Evolutionary conservation across 2,888 invertebrate genomes (phyloP), one percentile per base, ranked within the genome.

Genomic region (Thyatira batis): DNA sequence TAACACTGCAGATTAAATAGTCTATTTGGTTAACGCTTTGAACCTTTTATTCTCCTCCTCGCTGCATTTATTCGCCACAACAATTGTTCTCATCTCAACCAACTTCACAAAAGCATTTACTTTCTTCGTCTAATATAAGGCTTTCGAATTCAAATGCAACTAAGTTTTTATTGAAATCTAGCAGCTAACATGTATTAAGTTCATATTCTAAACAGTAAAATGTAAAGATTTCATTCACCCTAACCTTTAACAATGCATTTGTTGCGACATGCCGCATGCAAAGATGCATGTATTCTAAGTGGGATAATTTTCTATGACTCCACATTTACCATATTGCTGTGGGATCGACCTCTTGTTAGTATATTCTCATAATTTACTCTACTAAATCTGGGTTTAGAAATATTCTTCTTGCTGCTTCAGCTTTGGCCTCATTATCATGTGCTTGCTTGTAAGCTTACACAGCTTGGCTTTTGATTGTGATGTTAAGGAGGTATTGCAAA

Each of bases 191-290:
- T n/a, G n/a, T n/a, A n/a, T 9, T 0, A 1, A 20, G 17, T 23
- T 13, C 0, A 20, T 23, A 50, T 20, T 13, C 49, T 27, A 53
- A 28, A 39, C 54, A 58, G 51, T 56, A 60, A 57, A 62, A 65
- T 72, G 61, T 61, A 61, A 63, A 64, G 61, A 63, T 54, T 50
- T 58, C 59, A 61, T 65, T 68, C 73, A 59, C 68, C 68, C 70
- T 71, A 80, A 83, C 84, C 84, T 84, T 82, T 83, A 54, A 75
- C 27, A 54, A 63, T 73, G 72, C 60, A 73, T 76, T 63, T 57
- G 61, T 81, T 84, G 73, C 84, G 70, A 64, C 76, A 81, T 57
- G 53, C 54, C 49, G 39, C 54, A 57, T 55, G 69, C 73, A 71
- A 54, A 66, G 63, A 69, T 56, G 65, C 66, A 70, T 68, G 69